These are phyloP conservation scores for Latrodectus hesperus DNA, from an alignment of 2,888 invertebrate genomes.

Conservation along the genomic window DNA sequence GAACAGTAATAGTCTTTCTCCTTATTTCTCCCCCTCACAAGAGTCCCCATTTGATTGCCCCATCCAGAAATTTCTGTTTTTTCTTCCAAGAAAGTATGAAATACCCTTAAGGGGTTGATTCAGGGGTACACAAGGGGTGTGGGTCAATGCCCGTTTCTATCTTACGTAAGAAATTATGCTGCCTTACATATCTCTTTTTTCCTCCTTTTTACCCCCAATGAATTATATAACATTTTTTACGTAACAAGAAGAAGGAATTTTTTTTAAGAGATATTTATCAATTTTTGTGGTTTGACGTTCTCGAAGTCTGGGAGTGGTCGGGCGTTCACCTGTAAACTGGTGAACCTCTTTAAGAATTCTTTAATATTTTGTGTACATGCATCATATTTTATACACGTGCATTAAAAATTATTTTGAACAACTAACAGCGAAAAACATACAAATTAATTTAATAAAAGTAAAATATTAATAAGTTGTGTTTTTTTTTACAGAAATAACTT, in stretches of 20 bases:
- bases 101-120: conserved; percentile 45
- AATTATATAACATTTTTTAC: conserved; percentile 3
- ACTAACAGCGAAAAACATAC: too few relatives aligned
- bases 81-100: conserved; percentile 23
- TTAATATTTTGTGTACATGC: too few relatives aligned
- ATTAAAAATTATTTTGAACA: too few relatives aligned
- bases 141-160: conserved; percentile 35
- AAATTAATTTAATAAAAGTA: too few relatives aligned
- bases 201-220: not conserved
- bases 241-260: conserved; percentile 1
- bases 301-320: not conserved
- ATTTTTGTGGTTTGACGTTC: conserved; percentile 1
- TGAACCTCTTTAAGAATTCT: not conserved
- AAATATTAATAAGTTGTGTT: too few relatives aligned
- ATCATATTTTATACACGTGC: too few relatives aligned
- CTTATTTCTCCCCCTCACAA: not conserved
- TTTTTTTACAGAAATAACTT: too few relatives aligned
- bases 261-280: not conserved
- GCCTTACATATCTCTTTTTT: not conserved
- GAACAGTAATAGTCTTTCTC: not conserved
- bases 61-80: conserved; percentile 4
- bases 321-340: not conserved
- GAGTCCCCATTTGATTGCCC: conserved; percentile 1
- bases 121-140: conserved; percentile 28
- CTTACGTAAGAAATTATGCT: conserved; percentile 1